Conservation (phyloP, 2,797 vertebrate species). For the Uromys caudimaculatus region DNA sequence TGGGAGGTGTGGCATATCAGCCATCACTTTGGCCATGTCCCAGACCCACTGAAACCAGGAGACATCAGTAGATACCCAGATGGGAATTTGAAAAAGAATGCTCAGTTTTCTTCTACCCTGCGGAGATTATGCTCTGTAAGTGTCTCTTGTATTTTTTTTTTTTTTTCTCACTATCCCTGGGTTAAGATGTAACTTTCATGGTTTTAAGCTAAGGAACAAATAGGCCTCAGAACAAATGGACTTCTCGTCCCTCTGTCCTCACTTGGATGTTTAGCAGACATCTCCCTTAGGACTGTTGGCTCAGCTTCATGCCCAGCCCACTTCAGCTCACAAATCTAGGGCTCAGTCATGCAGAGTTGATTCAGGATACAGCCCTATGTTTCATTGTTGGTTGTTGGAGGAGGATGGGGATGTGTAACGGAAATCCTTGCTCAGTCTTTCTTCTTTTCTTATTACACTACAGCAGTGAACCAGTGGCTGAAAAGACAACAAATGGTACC, state of each 20-base stretch:
- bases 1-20: background rate
- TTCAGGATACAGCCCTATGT: background rate
- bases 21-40: background rate
- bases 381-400: background rate
- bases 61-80: background rate
- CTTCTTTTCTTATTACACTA: background rate
- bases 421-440: background rate
- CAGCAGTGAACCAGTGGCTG: background rate
- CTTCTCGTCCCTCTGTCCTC: background rate
- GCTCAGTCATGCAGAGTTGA: background rate
- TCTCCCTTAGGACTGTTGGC: background rate
- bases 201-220: background rate
- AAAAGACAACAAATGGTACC: background rate
- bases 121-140: background rate
- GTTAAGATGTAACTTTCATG: background rate
- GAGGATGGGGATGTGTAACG: background rate
- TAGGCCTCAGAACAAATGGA: no score
- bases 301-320: background rate
- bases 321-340: background rate
- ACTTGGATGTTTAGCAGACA: background rate
- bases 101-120: background rate
- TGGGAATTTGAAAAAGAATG: constrained; percentile 35
- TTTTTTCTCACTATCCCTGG: background rate
- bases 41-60: background rate
- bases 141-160: background rate